Percentiles rank a stretch among this genome's conserved stretches.
phyloP scores from a whole-genome alignment of 2,888 invertebrate species.

The Eurytoma californica region DNA sequence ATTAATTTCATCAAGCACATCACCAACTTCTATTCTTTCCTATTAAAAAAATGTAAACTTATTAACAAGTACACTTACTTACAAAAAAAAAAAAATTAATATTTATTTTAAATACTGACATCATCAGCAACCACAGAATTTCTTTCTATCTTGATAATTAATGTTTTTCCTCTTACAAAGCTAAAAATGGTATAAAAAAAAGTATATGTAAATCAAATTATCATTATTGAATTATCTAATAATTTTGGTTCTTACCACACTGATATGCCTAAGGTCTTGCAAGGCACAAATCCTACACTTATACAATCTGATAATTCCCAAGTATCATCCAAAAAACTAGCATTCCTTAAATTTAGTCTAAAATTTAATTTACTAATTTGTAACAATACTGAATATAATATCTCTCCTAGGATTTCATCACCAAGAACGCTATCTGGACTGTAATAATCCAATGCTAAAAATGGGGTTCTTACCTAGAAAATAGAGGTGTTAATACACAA shows the following conservation, averaged over 20 bases:
- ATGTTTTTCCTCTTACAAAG: conserved; percentile 78
- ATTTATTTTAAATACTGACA: conserved; percentile 74
- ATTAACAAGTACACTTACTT: not conserved
- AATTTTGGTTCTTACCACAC: conserved; percentile 74
- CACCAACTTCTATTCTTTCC: conserved; percentile 79
- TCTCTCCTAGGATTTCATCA: conserved; percentile 80
- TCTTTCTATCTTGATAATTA: conserved; percentile 78
- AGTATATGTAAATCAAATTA: conserved; percentile 11
- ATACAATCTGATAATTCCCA: conserved; percentile 79
- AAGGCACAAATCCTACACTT: conserved; percentile 80
- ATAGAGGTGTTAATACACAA: not conserved
- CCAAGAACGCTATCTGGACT: conserved; percentile 77
- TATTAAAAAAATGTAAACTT: conserved; percentile 63
- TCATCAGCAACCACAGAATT: conserved; percentile 81
- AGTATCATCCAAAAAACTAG: conserved; percentile 80
- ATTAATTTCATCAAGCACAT: conserved; percentile 81
- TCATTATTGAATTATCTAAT: conserved; percentile 11
- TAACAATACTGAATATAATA: conserved; percentile 78
- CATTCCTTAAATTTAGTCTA: conserved; percentile 77
- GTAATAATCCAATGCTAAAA: conserved; percentile 68
- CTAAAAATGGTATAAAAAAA: conserved; percentile 69
- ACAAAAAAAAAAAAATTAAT: conserved; percentile 19
- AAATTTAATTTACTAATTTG: conserved; percentile 77
- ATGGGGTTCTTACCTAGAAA: conserved; percentile 65
- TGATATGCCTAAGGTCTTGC: conserved; percentile 79